These are phyloP conservation scores for Gadopsis marmoratus DNA, from an alignment of 2,797 vertebrate species.

Conservation along the genomic window DNA sequence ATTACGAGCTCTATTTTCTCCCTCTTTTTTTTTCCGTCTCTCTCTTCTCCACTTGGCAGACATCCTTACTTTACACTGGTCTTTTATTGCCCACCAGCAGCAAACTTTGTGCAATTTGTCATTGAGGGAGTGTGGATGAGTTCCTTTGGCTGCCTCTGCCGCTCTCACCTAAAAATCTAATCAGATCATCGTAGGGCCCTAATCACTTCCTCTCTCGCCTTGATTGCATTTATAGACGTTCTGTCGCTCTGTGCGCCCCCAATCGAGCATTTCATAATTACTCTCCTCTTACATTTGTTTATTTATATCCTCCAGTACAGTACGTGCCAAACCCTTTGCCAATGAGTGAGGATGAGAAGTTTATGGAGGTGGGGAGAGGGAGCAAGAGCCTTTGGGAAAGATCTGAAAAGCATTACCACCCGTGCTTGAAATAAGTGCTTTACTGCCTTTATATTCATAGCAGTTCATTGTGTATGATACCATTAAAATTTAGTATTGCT, in stretches of 20 bases:
- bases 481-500: constrained; percentile 13
- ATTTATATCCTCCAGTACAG: constrained; percentile 69
- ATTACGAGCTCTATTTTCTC: constrained; percentile 48
- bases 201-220: constrained; percentile 77
- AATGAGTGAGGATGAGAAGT: constrained; percentile 43
- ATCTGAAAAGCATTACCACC: constrained; percentile 37
- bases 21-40: constrained; percentile 9
- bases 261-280: constrained; percentile 82
- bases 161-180: constrained; percentile 75
- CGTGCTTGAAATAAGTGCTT: constrained; percentile 41
- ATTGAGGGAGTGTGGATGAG: constrained; percentile 64
- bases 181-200: constrained; percentile 74
- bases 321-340: constrained; percentile 39
- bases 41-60: constrained; percentile 58
- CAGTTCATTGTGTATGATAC: constrained; percentile 28
- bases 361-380: constrained; percentile 44
- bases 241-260: constrained; percentile 68
- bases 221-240: constrained; percentile 84
- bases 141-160: constrained; percentile 63
- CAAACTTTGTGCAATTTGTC: constrained; percentile 72
- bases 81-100: constrained; percentile 63
- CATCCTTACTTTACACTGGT: constrained; percentile 50
- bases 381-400: constrained; percentile 40
- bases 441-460: constrained; percentile 36
- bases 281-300: constrained; percentile 77